phyloP scores from a whole-genome alignment of 2,888 invertebrate genomes.

The Conomelus anceps region DNA sequence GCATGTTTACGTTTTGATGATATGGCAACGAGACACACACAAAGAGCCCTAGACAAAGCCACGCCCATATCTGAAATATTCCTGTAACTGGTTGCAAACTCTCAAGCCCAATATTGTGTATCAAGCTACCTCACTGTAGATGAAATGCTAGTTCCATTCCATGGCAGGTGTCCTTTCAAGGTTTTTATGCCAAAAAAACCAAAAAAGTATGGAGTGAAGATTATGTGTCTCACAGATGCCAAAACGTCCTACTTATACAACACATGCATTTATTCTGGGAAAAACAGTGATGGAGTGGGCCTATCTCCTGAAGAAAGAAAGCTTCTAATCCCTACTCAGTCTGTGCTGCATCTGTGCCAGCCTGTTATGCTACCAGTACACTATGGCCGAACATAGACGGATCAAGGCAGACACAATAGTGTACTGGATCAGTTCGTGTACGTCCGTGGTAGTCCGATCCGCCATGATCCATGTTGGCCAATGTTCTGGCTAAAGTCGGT shows the following conservation, averaged over 20 bases:
- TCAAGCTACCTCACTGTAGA: slow-evolving; percentile 23
- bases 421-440: too few relatives aligned
- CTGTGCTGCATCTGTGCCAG: neutral
- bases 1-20: neutral
- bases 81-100: neutral
- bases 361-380: neutral
- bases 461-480: too few relatives aligned
- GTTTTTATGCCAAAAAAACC: slow-evolving; percentile 24
- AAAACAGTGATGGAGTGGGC: neutral
- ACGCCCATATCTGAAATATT: neutral
- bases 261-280: neutral
- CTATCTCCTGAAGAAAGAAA: neutral
- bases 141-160: slow-evolving; percentile 28
- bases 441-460: too few relatives aligned
- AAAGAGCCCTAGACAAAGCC: neutral
- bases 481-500: too few relatives aligned
- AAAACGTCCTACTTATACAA: neutral
- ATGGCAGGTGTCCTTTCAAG: slow-evolving; percentile 26
- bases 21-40: neutral
- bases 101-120: neutral
- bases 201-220: neutral
- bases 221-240: neutral
- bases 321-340: neutral
- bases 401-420: too few relatives aligned
- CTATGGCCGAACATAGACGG: too few relatives aligned